Percentiles rank a stretch among this genome's conserved stretches.
These are phyloP conservation scores for Limulus polyphemus DNA, from an alignment of 2,888 invertebrate genomes.

Conservation along the genomic window DNA sequence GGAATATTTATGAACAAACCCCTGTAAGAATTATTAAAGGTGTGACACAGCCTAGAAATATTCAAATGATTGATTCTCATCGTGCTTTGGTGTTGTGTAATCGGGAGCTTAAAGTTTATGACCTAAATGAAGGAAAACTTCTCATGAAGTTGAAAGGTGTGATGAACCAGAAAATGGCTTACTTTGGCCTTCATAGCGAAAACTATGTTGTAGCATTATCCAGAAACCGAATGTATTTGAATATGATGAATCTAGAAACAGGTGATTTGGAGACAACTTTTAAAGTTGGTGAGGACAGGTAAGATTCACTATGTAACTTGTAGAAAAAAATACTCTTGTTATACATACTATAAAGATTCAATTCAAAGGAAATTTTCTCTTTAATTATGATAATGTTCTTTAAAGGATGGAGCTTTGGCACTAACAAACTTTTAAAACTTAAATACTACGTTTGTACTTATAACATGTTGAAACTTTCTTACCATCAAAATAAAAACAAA, in stretches of 20 bases:
- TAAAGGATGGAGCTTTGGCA: no score
- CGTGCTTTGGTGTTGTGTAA: constrained; percentile 67
- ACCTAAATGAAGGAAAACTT: constrained; percentile 58
- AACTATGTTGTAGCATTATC: constrained; percentile 68
- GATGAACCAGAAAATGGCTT: constrained; percentile 88
- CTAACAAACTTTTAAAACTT: no score
- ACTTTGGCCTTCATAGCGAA: constrained; percentile 67
- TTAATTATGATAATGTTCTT: no score
- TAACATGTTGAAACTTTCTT: no score
- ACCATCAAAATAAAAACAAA: no score
- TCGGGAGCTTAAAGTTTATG: constrained; percentile 64
- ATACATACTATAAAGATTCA: neutral
- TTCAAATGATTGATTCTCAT: constrained; percentile 55
- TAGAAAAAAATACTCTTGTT: neutral
- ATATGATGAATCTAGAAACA: constrained; percentile 67
- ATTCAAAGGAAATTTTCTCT: neutral
- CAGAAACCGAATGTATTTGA: constrained; percentile 76
- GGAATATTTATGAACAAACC: constrained; percentile 53
- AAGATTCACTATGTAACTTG: neutral
- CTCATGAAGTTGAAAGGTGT: constrained; percentile 59
- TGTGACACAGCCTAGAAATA: constrained; percentile 60
- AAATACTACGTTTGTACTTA: no score
- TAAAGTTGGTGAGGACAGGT: constrained; percentile 61
- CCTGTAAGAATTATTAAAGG: constrained; percentile 54
- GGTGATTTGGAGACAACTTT: constrained; percentile 74